Base-by-base conservation (phyloP, 2,797 vertebrate species). In the Trichosurus vulpecula region DNA sequence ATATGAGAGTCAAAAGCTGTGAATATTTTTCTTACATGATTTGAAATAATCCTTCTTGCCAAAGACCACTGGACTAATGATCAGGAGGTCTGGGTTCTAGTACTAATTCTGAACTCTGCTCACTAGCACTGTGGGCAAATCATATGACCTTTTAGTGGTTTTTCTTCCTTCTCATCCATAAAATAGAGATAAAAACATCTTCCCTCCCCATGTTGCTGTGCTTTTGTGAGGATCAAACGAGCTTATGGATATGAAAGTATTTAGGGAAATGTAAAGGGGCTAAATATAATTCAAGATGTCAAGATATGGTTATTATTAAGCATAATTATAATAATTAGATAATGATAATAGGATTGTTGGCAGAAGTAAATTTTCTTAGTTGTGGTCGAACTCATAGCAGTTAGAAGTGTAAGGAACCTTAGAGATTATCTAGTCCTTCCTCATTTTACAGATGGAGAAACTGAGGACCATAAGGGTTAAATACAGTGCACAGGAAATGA, bases 361-460 rank as follows among this genome's bases (percentile, higher is more conserved):
- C 22, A 87, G 41, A 87, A 11, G 51, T 51, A 87, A 27, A 27
- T 11, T 87, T 87, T 51, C 19, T 81, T 81, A n/a, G 19, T 47
- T 47, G 16, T 41, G 2, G 19, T 81, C 47, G 22, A 41, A 41
- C 66, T 81, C 9, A 47, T 11, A 87, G 41, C 22, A 47, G 47
- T 87, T 87, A 51, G 41, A 74, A 22, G 13, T 66, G 1, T 66
- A 66, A 66, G 13, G 13, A 22, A 41, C 6, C 19, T 74, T 74
- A 74, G 29, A 25, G 74, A 47, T 87, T 51, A 87, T 87, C 41
- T 87, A 47, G 41, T 51, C n/a, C 8, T 41, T 22, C 19, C 16
- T 74, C n/a, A 74, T 74, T 74, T 94, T 56, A 95, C 4, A 53
- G 61, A 90, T 91, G 52, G 87, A 54, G 61, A 93, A 92, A 25